phyloP scores from a whole-genome alignment of 2,888 invertebrate genomes.

The Azorinus chamasolen region DNA sequence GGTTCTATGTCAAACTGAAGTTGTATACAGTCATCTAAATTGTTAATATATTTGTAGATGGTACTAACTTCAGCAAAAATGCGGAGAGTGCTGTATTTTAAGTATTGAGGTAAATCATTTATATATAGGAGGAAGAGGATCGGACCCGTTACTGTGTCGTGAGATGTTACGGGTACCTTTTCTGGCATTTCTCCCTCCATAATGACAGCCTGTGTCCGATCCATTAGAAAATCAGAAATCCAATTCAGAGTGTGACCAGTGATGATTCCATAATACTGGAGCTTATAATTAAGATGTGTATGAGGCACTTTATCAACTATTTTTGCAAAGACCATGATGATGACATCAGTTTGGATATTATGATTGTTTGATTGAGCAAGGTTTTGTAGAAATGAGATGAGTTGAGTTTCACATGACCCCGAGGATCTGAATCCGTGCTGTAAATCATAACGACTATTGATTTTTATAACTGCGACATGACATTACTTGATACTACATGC shows the following conservation, averaged over 20 bases:
- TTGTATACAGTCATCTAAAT: too few relatives aligned
- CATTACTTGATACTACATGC: too few relatives aligned
- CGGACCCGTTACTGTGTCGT: neutral
- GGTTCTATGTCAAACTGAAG: too few relatives aligned
- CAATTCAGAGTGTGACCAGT: neutral
- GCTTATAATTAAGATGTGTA: neutral
- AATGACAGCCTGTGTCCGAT: neutral
- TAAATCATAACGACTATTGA: too few relatives aligned
- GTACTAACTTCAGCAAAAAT: neutral
- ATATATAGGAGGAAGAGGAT: neutral
- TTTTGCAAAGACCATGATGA: neutral
- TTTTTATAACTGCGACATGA: too few relatives aligned
- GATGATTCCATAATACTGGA: neutral
- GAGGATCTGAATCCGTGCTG: neutral
- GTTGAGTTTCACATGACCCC: neutral
- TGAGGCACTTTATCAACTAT: neutral
- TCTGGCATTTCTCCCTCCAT: neutral
- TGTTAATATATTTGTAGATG: too few relatives aligned
- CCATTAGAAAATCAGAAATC: neutral
- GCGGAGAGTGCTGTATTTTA: neutral
- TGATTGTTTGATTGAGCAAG: conserved; percentile 1
- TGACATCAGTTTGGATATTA: neutral
- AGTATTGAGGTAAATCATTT: neutral
- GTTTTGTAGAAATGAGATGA: neutral
- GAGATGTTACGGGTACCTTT: neutral